Conservation (phyloP, 2,113 vertebrate species). For the Hemiprocne comata region DNA sequence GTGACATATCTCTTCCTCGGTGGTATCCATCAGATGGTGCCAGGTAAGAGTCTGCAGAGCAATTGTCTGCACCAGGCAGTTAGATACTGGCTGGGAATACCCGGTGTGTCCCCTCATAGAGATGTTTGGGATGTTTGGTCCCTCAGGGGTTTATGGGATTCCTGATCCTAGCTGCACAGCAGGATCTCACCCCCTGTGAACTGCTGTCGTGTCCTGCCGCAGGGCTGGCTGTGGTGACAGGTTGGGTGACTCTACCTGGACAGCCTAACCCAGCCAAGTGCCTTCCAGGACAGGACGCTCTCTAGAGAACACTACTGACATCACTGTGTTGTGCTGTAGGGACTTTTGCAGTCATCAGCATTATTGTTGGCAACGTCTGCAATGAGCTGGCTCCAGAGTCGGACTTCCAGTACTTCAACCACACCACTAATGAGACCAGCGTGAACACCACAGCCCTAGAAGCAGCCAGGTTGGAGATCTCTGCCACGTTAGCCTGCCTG, state of each 20-base stretch:
- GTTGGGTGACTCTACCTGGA: not conserved
- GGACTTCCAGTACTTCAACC: constrained; percentile 82
- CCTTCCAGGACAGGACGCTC: not conserved
- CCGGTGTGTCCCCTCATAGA: accelerated
- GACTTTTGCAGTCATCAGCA: constrained; percentile 92
- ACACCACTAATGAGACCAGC: constrained; percentile 72
- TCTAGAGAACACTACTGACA: not conserved
- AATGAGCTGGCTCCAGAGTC: constrained; percentile 85
- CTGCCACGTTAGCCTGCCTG: constrained; percentile 89
- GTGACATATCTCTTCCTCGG: constrained; percentile 90
- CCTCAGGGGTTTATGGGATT: accelerated
- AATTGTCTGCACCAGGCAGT: not conserved
- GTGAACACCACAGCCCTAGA: constrained; percentile 82
- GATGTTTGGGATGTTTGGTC: not conserved
- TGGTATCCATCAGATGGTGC: constrained; percentile 91
- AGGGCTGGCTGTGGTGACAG: not conserved
- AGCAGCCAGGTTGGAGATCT: constrained; percentile 83
- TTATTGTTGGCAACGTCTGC: constrained; percentile 90
- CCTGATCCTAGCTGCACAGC: not conserved
- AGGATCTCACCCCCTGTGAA: not conserved
- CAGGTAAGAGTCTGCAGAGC: constrained; percentile 78
- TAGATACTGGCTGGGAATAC: not conserved
- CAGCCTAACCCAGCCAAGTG: not conserved
- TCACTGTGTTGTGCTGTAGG: constrained; percentile 66
- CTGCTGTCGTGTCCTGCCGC: accelerated